Evolutionary conservation across 2,888 invertebrate genomes (phyloP), one percentile per base, ranked within the genome.

Genomic region (Prosopocoilus inquinatus): DNA sequence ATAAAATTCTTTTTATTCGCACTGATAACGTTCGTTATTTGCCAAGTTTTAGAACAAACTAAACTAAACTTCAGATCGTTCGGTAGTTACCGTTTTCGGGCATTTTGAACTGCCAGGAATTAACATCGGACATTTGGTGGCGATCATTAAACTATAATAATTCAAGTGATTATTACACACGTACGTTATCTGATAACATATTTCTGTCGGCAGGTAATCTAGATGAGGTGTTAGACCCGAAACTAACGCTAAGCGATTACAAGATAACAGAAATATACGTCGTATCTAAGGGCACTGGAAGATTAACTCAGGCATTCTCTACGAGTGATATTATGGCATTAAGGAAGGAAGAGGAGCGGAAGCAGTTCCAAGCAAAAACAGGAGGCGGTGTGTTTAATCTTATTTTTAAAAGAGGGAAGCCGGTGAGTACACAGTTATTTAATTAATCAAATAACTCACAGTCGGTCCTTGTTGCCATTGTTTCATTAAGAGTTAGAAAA

Each of bases 231-330:
- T 73, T 88, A 67, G 81, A 84, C 61, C 79, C 82, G 36, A 80
- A 81, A 60, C 71, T 81, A 61, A 81, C 82, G 1, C 73, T 88
- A 43, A 82, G 82, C 50, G 85, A 86, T 70, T 87, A 86, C 68
- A 82, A 83, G 59, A 79, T 86, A 44, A 84, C 84, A 58, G 87
- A 88, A 73, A 82, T 88, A 44, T 82, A 82, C 58, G 74, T 86
- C 20, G 84, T 84, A 41, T 76, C 80, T 5, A 81, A 80, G 62
- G 80, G 82, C 33, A 77, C 81, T 1, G 76, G 78, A 12, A 71
- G 79, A 55, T 74, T 81, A 53, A 77, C 77, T 28, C 81, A 81
- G 64, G 67, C 74, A 4, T 75, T 77, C 56, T 75, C 77, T 1
- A 67, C 73, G 1, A 73, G 67, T 49, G 81, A 84, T 64, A 82